Evolutionary conservation across 2,888 invertebrate genomes (phyloP), one percentile per base, ranked within the genome.

Genomic region (Megamerina dolium): DNA sequence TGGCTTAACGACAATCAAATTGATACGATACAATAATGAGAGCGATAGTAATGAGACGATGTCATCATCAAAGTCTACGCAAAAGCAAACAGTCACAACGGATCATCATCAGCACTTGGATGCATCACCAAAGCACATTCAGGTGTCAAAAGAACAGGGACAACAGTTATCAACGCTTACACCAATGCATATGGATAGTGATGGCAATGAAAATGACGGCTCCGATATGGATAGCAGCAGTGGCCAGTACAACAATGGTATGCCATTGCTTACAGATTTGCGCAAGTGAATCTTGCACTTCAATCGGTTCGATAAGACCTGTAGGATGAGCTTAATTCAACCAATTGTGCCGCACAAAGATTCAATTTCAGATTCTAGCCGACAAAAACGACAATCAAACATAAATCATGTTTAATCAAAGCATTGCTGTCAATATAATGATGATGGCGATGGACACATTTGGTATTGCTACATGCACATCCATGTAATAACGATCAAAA

Each of bases 1-100:
- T 56, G 72, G 72, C 8, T 46, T 72, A 40, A 72, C 72, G 19
- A 72, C 72, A 51, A 72, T 72, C 38, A 71, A 71, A 60, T 50
- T 72, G 46, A 68, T 72, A 58, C 70, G 70, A 37, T 69, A 67
- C 51, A 67, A 68, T 44, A 39, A 51, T 39, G 46, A 53, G 48
- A 5, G 41, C 44, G 43, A 48, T 31, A 43, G 52, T 41, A 41
- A 51, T 50, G 45, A 51, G 41, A 13, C 36, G 30, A 16, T 37
- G 46, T 10, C 51, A 48, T 37, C 49, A 48, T 37, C 50, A 51
- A 49, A 38, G 50, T 45, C 43, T 49, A 13, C 33, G 17, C 42
- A 36, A 14, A 35, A 40, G 3, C 35, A 43, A 16, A 33, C 30
- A 35, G n/a, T n/a, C n/a, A n/a, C n/a, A n/a, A n/a, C n/a, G n/a